phyloP scores from a whole-genome alignment of 2,888 invertebrate species.

The Margaritifera margaritifera region DNA sequence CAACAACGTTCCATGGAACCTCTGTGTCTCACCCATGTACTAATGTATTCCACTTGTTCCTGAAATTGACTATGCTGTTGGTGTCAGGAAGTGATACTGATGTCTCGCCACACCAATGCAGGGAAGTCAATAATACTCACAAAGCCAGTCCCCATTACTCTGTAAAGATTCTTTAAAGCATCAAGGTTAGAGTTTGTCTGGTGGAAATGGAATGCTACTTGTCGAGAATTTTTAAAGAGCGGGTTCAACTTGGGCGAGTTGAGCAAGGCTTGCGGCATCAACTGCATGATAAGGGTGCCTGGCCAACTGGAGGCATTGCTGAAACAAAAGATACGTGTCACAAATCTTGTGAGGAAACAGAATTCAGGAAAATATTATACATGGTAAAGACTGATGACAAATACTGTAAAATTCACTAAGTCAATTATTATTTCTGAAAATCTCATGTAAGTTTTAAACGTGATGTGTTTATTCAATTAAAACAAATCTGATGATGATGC shows the following conservation, averaged over 20 bases:
- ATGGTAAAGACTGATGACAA: not conserved
- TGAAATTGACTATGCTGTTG: too few relatives aligned
- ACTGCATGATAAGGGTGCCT: slow-evolving; percentile 90
- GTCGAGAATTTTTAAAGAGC: slow-evolving; percentile 86
- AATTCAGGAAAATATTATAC: not conserved
- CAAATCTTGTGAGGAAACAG: not conserved
- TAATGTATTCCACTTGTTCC: too few relatives aligned
- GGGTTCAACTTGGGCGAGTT: slow-evolving; percentile 80
- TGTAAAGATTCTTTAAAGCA: slow-evolving; percentile 86
- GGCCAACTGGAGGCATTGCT: slow-evolving; percentile 94
- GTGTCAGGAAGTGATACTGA: too few relatives aligned
- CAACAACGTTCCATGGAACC: too few relatives aligned
- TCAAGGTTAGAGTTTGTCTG: slow-evolving; percentile 81
- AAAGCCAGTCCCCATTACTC: slow-evolving; percentile 93
- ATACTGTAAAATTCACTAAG: too few relatives aligned
- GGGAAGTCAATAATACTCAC: slow-evolving; percentile 74
- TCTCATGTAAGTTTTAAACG: too few relatives aligned
- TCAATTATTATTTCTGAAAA: too few relatives aligned
- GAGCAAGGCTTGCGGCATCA: slow-evolving; percentile 93
- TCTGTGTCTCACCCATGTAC: too few relatives aligned
- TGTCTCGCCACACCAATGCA: too few relatives aligned
- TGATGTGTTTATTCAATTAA: not conserved
- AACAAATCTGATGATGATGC: too few relatives aligned
- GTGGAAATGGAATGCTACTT: slow-evolving; percentile 92
- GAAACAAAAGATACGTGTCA: slow-evolving; percentile 16